Evolutionary conservation across 2,113 vertebrate genomes (phyloP).

Genomic region (Menura novaehollandiae): DNA sequence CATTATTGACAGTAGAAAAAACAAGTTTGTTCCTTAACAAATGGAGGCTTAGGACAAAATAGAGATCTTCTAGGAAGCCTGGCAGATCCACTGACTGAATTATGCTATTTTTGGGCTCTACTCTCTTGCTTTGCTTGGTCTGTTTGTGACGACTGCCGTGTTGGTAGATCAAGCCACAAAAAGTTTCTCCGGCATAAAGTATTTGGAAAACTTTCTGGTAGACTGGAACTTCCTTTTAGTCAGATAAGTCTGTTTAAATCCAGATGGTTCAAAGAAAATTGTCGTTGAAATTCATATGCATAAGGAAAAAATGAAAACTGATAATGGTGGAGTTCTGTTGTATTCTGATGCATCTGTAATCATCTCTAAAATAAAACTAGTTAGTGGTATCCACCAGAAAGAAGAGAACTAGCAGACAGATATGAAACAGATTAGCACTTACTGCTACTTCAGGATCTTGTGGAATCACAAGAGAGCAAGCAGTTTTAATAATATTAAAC

Average conservation of each 20-base stretch:
- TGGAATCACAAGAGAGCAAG: conserved; percentile 22
- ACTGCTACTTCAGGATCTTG: background rate
- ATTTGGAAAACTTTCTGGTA: background rate
- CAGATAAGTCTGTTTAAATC: background rate
- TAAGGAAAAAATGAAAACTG: background rate
- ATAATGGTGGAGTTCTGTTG: background rate
- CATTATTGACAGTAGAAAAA: background rate
- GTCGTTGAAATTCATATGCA: background rate
- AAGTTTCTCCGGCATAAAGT: background rate
- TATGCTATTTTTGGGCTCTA: background rate
- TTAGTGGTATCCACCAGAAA: background rate
- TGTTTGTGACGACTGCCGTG: background rate
- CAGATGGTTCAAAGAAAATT: background rate
- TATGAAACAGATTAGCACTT: background rate
- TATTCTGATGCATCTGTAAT: background rate
- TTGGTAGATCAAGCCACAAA: background rate
- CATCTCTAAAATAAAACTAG: background rate
- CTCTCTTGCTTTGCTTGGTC: background rate
- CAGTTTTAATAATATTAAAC: conserved; percentile 40
- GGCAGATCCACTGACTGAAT: background rate
- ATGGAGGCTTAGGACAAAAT: background rate
- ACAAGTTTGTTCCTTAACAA: background rate
- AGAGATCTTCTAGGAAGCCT: background rate
- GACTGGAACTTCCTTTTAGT: conserved; percentile 13
- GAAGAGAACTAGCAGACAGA: background rate